These are phyloP conservation scores for Dufourea novaeangliae DNA, from an alignment of 1,140 invertebrate genomes.

Conservation along the genomic window DNA sequence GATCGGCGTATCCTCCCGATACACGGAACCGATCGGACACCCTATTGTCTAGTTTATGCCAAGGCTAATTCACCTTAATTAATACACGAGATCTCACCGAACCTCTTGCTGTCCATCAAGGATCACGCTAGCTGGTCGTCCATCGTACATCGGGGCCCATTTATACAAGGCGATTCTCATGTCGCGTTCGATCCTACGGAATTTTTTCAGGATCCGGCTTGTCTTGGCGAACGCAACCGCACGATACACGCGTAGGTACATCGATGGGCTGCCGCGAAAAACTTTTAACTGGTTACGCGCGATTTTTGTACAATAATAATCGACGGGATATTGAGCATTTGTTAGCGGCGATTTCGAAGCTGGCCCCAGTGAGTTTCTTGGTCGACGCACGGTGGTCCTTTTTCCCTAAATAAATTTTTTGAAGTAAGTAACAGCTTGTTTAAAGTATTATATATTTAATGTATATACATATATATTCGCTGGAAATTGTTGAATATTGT, in stretches of 20 bases:
- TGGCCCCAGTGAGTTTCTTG: too few species aligned
- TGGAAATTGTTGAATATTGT: too few species aligned
- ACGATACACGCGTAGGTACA: constrained; percentile 8
- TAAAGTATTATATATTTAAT: too few species aligned
- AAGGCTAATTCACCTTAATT: constrained; percentile 71
- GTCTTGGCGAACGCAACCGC: background rate
- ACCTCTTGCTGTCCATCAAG: constrained; percentile 70
- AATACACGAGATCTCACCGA: constrained; percentile 67
- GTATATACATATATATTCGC: too few species aligned
- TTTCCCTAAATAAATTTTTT: too few species aligned
- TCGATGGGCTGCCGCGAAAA: background rate
- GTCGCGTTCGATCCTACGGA: background rate
- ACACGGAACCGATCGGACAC: constrained; percentile 47
- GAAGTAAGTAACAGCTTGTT: too few species aligned
- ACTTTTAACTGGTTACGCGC: background rate
- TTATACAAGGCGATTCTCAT: constrained; percentile 53
- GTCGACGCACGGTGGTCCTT: too few species aligned
- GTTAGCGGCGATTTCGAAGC: too few species aligned
- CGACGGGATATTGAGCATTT: too few species aligned
- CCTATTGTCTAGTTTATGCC: constrained; percentile 54
- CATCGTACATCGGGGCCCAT: constrained; percentile 34
- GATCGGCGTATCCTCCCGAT: constrained; percentile 49
- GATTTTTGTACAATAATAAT: constrained; percentile 9
- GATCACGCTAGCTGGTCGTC: constrained; percentile 63
- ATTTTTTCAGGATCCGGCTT: background rate